phyloP scores from a whole-genome alignment of 2,113 vertebrate genomes.

The Chionomys nivalis region DNA sequence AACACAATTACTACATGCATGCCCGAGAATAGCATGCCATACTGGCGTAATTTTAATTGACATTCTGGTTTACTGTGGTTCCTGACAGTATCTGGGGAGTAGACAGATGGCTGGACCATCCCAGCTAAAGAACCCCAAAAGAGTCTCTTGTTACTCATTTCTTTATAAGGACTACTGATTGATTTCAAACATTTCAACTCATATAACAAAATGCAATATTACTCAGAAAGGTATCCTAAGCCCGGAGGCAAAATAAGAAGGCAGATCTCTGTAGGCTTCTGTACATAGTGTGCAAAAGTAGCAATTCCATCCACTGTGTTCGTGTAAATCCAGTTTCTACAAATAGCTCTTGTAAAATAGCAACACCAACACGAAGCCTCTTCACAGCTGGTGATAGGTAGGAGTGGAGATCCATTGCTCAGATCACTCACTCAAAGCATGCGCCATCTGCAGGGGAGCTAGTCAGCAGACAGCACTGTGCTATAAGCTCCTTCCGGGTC shows the following conservation, averaged over 20 bases:
- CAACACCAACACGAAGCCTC: not conserved
- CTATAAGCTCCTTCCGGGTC: not conserved
- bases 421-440: not conserved
- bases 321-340: not conserved
- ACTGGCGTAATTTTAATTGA: not conserved
- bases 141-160: not conserved
- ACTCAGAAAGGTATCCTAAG: not conserved
- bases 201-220: not conserved
- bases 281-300: not conserved
- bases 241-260: not conserved
- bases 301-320: not conserved
- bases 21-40: not conserved
- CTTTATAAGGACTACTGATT: not conserved
- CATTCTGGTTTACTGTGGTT: not conserved
- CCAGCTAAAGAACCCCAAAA: not conserved
- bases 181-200: not conserved
- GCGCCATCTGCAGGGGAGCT: not conserved
- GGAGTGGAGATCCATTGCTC: not conserved
- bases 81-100: not conserved
- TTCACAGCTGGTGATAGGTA: not conserved
- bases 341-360: not conserved
- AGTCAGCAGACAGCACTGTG: not conserved
- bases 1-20: not conserved
- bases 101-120: not conserved
- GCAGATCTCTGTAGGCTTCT: not conserved